A percentile compares a stretch with the other conserved stretches of the same genome.
phyloP scores from a whole-genome alignment of 2,888 invertebrate genomes.

The Liodrosophila aerea region DNA sequence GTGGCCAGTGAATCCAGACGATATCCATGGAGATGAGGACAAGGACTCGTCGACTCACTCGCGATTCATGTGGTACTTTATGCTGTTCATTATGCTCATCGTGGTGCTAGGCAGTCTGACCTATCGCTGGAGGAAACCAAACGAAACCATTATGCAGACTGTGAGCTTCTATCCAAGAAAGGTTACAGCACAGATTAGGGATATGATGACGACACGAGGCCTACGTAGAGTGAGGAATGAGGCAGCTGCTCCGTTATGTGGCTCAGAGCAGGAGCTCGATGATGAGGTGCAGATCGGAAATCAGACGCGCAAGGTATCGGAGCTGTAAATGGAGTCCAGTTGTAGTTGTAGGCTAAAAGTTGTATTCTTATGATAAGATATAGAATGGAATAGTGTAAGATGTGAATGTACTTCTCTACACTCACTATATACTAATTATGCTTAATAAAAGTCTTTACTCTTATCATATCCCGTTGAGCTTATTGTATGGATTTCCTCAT shows the following conservation, averaged over 20 bases:
- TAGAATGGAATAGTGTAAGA: no score
- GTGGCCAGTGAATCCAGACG: constrained; percentile 41
- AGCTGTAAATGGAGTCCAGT: constrained; percentile 23
- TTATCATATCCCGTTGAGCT: constrained; percentile 1
- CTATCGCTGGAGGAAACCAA: constrained; percentile 34
- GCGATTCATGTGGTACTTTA: constrained; percentile 28
- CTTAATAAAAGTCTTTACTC: background rate
- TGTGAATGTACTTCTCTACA: no score
- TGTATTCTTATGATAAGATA: no score
- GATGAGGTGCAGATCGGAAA: constrained; percentile 32
- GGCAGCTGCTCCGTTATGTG: constrained; percentile 20
- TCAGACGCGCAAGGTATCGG: constrained; percentile 40
- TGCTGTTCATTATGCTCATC: constrained; percentile 40
- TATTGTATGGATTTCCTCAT: constrained; percentile 3
- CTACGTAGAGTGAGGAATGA: background rate
- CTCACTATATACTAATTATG: no score
- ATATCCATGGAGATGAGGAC: constrained; percentile 21
- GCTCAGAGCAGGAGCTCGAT: constrained; percentile 28
- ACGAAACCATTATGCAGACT: constrained; percentile 27
- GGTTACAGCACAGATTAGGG: constrained; percentile 14
- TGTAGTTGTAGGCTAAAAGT: background rate
- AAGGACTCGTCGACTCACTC: constrained; percentile 21
- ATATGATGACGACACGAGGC: background rate
- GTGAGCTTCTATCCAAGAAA: no score
- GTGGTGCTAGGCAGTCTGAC: constrained; percentile 27